phyloP scores from a whole-genome alignment of 64 coral and sea anemone genomes.

The Montipora foliosa region DNA sequence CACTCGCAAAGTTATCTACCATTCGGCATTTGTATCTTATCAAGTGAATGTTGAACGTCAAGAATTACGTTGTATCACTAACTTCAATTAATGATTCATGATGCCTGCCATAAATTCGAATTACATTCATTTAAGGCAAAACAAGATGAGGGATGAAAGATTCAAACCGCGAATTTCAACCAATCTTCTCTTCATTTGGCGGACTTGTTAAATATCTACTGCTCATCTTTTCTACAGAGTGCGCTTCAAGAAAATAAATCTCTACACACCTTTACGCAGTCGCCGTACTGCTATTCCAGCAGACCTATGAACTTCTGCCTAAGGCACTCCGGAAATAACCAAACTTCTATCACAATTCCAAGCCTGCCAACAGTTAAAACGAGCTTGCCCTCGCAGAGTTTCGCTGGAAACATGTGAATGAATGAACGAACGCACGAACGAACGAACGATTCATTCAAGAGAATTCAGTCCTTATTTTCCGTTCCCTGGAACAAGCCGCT shows the following conservation, averaged over 20 bases:
- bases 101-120: constrained; percentile 42
- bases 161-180: background rate
- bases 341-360: background rate
- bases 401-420: constrained; percentile 3
- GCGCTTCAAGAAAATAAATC: background rate
- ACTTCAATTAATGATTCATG: constrained; percentile 61
- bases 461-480: background rate
- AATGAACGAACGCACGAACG: background rate
- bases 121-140: constrained; percentile 60
- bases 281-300: background rate
- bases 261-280: constrained; percentile 19
- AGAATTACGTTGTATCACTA: constrained; percentile 27
- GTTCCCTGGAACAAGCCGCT: constrained; percentile 36
- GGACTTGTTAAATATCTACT: background rate
- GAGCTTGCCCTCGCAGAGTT: constrained; percentile 10
- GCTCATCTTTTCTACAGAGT: background rate
- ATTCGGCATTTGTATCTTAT: constrained; percentile 24
- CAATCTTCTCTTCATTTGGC: background rate
- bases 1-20: background rate
- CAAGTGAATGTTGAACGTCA: constrained; percentile 21
- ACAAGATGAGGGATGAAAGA: constrained; percentile 28
- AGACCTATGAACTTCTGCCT: background rate
- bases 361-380: constrained; percentile 1
- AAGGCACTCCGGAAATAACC: constrained; percentile 44
- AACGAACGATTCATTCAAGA: constrained; percentile 32